Evolutionary conservation across 1,140 invertebrate species (phyloP).

Genomic region (Pentalonia nigronervosa): DNA sequence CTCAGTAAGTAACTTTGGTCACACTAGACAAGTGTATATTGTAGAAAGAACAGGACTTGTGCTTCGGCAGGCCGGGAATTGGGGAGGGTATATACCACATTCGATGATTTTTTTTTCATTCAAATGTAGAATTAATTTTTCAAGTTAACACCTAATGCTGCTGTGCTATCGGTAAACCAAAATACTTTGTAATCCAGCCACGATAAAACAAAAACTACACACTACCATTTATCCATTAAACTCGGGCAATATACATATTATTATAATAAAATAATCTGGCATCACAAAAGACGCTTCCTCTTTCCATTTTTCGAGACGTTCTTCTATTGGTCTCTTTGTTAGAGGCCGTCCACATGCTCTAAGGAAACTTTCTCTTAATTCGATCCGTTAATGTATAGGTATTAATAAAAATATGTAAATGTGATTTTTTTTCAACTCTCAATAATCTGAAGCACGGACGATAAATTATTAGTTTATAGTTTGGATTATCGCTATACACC

Average conservation of each 20-base stretch:
- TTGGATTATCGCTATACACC: not conserved
- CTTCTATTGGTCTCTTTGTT: no score
- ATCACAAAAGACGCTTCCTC: not conserved
- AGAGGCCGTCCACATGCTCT: no score
- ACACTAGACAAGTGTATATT: not conserved
- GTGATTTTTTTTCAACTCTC: not conserved
- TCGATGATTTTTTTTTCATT: not conserved
- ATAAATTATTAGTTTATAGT: not conserved
- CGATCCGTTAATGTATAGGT: not conserved
- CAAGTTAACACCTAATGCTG: not conserved
- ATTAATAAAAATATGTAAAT: no score
- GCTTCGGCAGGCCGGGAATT: not conserved
- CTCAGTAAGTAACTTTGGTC: not conserved
- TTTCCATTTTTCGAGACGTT: no score
- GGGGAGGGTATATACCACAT: not conserved
- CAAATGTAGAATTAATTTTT: not conserved
- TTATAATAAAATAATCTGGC: not conserved
- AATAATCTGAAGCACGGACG: not conserved
- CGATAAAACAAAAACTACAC: no score
- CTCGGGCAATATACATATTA: not conserved
- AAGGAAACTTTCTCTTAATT: no score
- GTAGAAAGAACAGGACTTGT: not conserved
- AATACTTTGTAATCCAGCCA: no score
- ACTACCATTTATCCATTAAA: not conserved
- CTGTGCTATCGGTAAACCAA: not conserved